These are phyloP conservation scores for Calyptomena viridis DNA, from an alignment of 2,113 vertebrate genomes.

Conservation along the genomic window DNA sequence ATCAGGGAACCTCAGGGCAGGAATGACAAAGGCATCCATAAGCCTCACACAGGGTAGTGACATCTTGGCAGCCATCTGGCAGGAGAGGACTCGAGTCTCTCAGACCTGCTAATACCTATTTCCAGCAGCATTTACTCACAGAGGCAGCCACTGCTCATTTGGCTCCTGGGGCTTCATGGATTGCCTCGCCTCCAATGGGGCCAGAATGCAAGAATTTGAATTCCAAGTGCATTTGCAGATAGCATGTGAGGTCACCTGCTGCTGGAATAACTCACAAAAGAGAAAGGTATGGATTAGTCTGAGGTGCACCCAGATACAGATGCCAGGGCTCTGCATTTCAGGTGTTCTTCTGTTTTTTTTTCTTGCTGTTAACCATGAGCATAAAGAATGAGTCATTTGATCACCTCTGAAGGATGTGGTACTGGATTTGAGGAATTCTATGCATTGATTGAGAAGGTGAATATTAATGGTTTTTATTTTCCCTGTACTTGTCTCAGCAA, in stretches of 20 bases:
- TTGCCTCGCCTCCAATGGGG: not conserved
- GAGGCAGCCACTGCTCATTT: not conserved
- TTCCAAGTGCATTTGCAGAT: not conserved
- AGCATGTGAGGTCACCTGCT: not conserved
- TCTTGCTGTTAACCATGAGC: not conserved
- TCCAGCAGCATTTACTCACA: conserved; percentile 23
- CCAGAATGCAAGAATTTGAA: not conserved
- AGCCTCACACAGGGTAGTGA: not conserved
- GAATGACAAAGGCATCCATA: not conserved
- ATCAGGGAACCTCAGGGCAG: not conserved
- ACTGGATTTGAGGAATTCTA: not conserved
- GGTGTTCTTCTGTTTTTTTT: not conserved
- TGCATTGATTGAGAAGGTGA: not conserved
- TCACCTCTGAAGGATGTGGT: not conserved
- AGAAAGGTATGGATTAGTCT: not conserved
- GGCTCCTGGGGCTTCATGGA: not conserved
- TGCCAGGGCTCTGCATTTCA: not conserved
- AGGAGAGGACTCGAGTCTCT: not conserved
- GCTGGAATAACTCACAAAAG: not conserved
- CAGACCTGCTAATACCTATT: conserved; percentile 14
- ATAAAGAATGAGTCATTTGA: not conserved
- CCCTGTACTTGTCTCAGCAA: not conserved
- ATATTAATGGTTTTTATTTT: not conserved
- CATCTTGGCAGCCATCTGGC: conserved; percentile 23
- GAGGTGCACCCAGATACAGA: not conserved